Evolutionary conservation across 2,888 invertebrate genomes (phyloP), one percentile per base, ranked within the genome.

Genomic region (Brachypalpus laphriformis): DNA sequence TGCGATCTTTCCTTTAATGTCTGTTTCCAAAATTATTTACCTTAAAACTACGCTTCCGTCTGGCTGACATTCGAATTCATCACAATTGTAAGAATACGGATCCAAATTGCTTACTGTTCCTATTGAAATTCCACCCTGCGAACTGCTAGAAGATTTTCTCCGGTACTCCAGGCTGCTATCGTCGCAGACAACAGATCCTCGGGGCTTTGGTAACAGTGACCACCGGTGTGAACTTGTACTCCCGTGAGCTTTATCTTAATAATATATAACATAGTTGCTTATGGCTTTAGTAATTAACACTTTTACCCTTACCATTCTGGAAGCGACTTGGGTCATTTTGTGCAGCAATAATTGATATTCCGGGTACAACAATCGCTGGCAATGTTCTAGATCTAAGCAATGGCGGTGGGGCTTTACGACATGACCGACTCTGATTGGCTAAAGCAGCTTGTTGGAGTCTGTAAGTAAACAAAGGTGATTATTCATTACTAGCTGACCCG

Each of bases 311-410:
- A 93, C 93, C 93, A 91, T 93, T 90, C 86, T 90, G 93, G 89
- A 94, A 93, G 87, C 94, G 93, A 71, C 95, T 95, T 63, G 90
- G 89, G 89, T 96, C 96, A 88, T 97, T 94, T 92, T 97, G 96
- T 72, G 97, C 95, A 87, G 97, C 96, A 31, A 97, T 93, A 88
- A 97, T 96, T 88, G 94, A 95, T 89, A 97, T 94, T 65, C 97
- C 97, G 1, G 97, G 97, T 47, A 96, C 96, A 54, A 97, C 95
- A 90, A 97, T 97, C 87, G 97, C 97, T 47, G 97, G 97, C 78
- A 97, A 92, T 5, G 97, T 97, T 89, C 97, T 94, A 47, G 97
- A 97, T 88, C 97, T 94, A 87, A 97, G 93, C 86, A 97, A 92
- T 0, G 97, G 97, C 9, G 96, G 95, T 20, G 95, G 96, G 40